Base-by-base conservation (phyloP, 1,140 invertebrate species). In the Dolichoris vasculosae region DNA sequence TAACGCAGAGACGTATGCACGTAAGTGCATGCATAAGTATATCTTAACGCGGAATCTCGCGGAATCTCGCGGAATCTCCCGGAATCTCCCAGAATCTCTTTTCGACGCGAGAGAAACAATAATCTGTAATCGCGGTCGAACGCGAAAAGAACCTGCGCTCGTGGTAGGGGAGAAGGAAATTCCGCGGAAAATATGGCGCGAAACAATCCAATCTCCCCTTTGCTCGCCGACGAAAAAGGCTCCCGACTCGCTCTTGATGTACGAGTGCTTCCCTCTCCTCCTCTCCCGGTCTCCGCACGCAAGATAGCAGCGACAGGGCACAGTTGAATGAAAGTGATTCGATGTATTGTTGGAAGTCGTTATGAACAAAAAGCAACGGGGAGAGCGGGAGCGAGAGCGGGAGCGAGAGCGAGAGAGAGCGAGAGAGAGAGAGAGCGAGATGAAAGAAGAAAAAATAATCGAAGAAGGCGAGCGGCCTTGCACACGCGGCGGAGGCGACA, bases 401-500 rank as follows among this genome's bases (percentile, higher is more conserved):
- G 51, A 63, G 38, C 46, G 32, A 63, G 40, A 51, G 26, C 3
- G 48, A 43, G 69, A 23, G 43, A 51, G 11, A 71, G 55, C 40
- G 46, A 71, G 30, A 38, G 32, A 59, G 2, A 9, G 46, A 55
- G 51, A 40, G 30, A 8, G 51, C 3, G 7, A 11, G 30, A 38
- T 15, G 38, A 63, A 35, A 43, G 46, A 55, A 11, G 20, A 71
- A 83, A 76, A 59, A 35, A 83, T 15, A 55, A 38, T 35, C 43
- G 43, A 84, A 38, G 67, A 59, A 46, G 69, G 67, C 69, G 73
- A 64, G 69, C 75, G 85, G 80, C 85, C 85, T 86, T 86, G 85
- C 80, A 32, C 30, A 75, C 26, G 59, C 79, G 67, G 84, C 55
- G 51, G 76, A 71, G n/a, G 59, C 79, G 71, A 69, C 59, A 23